A percentile compares a stretch with the other conserved stretches of the same genome.
Evolutionary conservation across 2,797 vertebrate genomes (phyloP).

Genomic region (Anguilla marmorata): DNA sequence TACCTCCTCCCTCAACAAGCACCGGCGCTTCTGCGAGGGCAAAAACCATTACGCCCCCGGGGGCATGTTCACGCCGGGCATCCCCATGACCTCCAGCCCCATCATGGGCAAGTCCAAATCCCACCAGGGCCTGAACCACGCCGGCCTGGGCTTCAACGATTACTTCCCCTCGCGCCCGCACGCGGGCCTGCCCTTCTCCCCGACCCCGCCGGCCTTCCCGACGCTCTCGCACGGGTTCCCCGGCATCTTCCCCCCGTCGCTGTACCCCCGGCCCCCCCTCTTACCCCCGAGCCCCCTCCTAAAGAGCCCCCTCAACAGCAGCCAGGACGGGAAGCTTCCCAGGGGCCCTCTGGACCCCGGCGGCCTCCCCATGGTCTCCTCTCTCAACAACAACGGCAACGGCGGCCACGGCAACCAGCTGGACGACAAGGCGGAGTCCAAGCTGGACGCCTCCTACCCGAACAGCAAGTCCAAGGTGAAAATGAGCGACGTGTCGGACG

Average conservation of each 20-base stretch:
- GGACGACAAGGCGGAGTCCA: conserved; percentile 77
- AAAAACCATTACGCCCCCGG: conserved; percentile 89
- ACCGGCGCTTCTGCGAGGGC: conserved; percentile 99
- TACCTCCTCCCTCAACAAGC: conserved; percentile 99
- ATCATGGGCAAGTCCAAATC: conserved; percentile 92
- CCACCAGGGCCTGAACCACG: conserved; percentile 81
- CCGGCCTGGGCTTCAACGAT: conserved; percentile 85
- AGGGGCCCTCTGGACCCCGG: conserved; percentile 83
- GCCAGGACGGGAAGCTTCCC: conserved; percentile 87
- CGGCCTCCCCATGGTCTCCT: conserved; percentile 78
- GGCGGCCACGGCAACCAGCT: conserved; percentile 57
- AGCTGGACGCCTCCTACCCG: conserved; percentile 76
- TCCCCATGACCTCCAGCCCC: conserved; percentile 87
- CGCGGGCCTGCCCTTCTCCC: conserved; percentile 82
- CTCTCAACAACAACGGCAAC: conserved; percentile 74
- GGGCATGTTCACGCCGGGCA: conserved; percentile 85
- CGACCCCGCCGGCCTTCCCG: conserved; percentile 81
- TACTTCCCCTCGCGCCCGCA: conserved; percentile 94
- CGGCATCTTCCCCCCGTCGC: conserved; percentile 89
- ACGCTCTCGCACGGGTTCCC: conserved; percentile 89
- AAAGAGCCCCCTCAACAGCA: conserved; percentile 85
- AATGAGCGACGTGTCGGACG: conserved; percentile 88
- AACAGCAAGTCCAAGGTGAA: conserved; percentile 83
- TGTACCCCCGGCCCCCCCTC: conserved; percentile 91
- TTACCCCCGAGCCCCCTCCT: conserved; percentile 88